phyloP scores from a whole-genome alignment of 2,888 invertebrate species.

The Microdon myrmicae region DNA sequence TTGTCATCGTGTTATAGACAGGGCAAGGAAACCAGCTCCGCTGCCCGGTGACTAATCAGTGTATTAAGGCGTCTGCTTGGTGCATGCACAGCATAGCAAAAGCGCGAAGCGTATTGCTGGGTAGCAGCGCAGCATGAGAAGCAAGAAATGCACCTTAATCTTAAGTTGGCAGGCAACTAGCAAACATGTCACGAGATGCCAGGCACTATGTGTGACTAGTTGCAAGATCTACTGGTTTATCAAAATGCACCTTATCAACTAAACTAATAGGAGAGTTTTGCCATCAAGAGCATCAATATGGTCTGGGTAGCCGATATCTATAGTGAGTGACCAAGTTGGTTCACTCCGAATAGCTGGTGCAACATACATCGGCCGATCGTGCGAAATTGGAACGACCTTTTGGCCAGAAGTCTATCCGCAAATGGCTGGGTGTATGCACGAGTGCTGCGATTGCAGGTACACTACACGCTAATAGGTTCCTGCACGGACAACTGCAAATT shows the following conservation, averaged over 20 bases:
- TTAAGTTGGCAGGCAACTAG: constrained; percentile 15
- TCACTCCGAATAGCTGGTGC: constrained; percentile 20
- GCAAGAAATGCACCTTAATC: constrained; percentile 7
- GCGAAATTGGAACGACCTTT: constrained; percentile 49
- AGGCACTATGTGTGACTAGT: constrained; percentile 30
- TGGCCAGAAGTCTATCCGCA: constrained; percentile 24
- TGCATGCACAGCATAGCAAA: neutral
- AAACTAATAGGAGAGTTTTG: constrained; percentile 42
- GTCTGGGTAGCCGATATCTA: constrained; percentile 1
- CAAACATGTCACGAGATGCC: constrained; percentile 21
- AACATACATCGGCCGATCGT: too few relatives aligned
- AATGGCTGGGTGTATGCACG: neutral
- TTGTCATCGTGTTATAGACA: constrained; percentile 40
- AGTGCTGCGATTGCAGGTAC: constrained; percentile 17
- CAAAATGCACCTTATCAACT: constrained; percentile 33
- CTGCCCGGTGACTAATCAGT: constrained; percentile 34
- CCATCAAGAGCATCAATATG: constrained; percentile 25
- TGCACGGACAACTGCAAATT: constrained; percentile 22
- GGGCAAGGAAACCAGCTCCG: constrained; percentile 25
- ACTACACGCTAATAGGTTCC: constrained; percentile 27
- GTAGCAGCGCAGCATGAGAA: neutral
- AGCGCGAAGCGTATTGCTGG: constrained; percentile 6
- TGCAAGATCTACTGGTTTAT: constrained; percentile 26
- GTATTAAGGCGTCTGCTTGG: constrained; percentile 1
- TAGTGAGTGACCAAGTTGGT: neutral